Conservation (phyloP, 2,888 invertebrate species). For the Oasisia sp. region DNA sequence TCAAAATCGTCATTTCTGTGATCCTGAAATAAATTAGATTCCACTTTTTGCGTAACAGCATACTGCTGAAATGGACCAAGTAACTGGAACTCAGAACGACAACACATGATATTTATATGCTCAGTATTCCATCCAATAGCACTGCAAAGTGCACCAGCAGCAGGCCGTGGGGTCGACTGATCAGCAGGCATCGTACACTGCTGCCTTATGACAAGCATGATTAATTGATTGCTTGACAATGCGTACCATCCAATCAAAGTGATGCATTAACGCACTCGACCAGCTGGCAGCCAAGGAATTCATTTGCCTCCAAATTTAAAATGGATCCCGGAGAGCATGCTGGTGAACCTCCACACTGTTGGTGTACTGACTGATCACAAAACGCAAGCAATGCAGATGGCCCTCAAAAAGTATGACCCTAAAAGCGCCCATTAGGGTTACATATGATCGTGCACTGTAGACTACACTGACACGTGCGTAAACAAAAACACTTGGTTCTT, state of each 20-base stretch:
- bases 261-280: slow-evolving; percentile 44
- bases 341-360: not conserved
- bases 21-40: not conserved
- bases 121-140: not conserved
- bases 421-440: not conserved
- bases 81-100: not conserved
- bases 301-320: slow-evolving; percentile 58
- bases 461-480: slow-evolving; percentile 7
- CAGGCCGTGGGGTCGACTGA: not conserved
- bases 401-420: not conserved
- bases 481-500: slow-evolving; percentile 32
- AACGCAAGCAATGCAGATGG: not conserved
- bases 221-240: slow-evolving; percentile 52
- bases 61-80: not conserved
- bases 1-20: not conserved
- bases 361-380: not conserved
- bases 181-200: not conserved
- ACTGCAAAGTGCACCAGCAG: not conserved
- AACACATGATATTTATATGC: slow-evolving; percentile 1
- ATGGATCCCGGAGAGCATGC: slow-evolving; percentile 35
- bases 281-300: slow-evolving; percentile 46
- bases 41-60: not conserved
- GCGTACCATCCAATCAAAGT: slow-evolving; percentile 49
- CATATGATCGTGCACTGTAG: not conserved
- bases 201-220: slow-evolving; percentile 43